These are phyloP conservation scores for Carlito syrichta DNA, from an alignment of 2,113 vertebrate species.

Conservation along the genomic window DNA sequence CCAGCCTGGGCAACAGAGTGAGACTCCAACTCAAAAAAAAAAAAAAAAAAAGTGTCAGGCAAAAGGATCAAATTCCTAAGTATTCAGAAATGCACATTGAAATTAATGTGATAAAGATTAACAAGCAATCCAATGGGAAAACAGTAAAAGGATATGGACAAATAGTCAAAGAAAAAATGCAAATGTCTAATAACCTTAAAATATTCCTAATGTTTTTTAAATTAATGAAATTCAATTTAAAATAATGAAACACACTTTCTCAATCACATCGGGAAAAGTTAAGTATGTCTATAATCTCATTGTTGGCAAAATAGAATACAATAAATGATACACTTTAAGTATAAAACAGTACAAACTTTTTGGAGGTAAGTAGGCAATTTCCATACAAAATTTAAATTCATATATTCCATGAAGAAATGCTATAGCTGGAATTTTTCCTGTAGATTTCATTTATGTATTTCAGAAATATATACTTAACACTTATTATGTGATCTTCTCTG, in stretches of 20 bases:
- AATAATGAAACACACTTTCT: background rate
- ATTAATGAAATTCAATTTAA: slow-evolving; percentile 28
- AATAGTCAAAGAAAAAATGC: slow-evolving; percentile 21
- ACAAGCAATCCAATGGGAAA: background rate
- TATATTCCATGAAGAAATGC: background rate
- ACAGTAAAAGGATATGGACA: background rate
- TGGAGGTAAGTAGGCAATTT: background rate
- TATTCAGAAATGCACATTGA: background rate
- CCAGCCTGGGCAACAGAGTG: too few relatives aligned
- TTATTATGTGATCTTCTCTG: background rate
- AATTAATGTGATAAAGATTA: background rate
- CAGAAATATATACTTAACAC: background rate
- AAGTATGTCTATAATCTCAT: background rate
- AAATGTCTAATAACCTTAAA: background rate
- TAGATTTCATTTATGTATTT: background rate
- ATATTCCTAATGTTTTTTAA: slow-evolving; percentile 12
- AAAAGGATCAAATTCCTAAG: background rate
- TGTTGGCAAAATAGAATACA: background rate
- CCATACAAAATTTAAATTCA: background rate
- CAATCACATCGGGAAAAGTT: slow-evolving; percentile 18
- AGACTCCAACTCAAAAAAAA: too few relatives aligned
- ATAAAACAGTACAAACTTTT: background rate
- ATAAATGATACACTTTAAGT: background rate
- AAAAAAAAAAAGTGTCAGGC: too few relatives aligned
- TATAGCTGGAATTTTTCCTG: background rate